Base-by-base conservation (phyloP, 2,113 vertebrate species). In the Leucosticte australis region DNA sequence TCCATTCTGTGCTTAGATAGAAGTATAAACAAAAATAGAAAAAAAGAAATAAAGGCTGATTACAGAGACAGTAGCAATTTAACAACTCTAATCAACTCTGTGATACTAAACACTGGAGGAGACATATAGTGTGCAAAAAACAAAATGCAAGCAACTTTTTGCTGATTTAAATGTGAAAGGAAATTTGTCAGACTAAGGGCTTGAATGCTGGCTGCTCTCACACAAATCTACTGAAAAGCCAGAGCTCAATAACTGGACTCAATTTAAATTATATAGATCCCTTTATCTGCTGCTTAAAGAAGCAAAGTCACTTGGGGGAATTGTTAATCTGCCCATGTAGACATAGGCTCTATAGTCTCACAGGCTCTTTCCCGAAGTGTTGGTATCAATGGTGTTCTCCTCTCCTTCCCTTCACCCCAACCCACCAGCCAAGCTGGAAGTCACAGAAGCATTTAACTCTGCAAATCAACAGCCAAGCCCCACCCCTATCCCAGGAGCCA, bases 91-190 rank as follows among this genome's bases (percentile, higher is more conserved):
- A 41, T 65, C 47, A 87, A 33, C 20, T 30, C 39, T 13, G 13
- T 59, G 52, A 75, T 70, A 12, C 8, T 57, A 82, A 92, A 53
- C 41, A 63, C 18, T 53, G 39, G 31, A 76, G 23, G 16, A 87
- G 26, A 71, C 46, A 59, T 67, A 67, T n/a, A 78, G 50, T 37
- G 6, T 35, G 5, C 24, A 75, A 78, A 77, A 87, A 70, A 20
- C 15, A 70, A 37, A 78, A 74, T 16, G 10, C n/a, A 93, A 87
- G 14, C 26, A 63, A 78, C 17, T 30, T 84, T 68, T 78, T 59
- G 23, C 28, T 67, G 59, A 93, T 78, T 84, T 84, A 94, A 53
- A 59, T 47, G 19, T 50, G 28, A 78, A 89, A 75, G 30, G 10
- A 84, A 33, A 63, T 84, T 75, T 84, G 59, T 70, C 69, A 71